Conservation (phyloP, 2,113 vertebrate species). For the Solenodon paradoxus region DNA sequence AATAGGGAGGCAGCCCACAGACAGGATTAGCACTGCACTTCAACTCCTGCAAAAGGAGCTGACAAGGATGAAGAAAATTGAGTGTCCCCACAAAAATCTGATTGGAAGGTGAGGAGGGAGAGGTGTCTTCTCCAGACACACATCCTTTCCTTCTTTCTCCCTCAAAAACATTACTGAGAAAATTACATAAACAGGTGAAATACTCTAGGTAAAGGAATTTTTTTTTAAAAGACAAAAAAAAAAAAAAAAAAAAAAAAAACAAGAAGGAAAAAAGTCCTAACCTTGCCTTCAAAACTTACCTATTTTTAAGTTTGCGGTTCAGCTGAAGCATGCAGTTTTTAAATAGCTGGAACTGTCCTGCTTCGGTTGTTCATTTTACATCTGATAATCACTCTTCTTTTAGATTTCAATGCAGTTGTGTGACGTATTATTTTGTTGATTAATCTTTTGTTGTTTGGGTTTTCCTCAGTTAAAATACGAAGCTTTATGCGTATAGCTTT, state of each 20-base stretch:
- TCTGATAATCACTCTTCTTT: neutral
- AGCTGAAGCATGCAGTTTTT: neutral
- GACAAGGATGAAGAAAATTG: slow-evolving; percentile 59
- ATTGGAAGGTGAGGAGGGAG: neutral
- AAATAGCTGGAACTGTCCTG: neutral
- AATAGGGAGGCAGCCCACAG: slow-evolving; percentile 74
- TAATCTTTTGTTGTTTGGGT: neutral
- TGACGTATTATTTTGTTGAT: neutral
- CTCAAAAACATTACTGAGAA: neutral
- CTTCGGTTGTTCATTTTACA: neutral
- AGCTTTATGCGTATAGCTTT: too few species aligned
- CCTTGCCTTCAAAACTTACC: neutral
- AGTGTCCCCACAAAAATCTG: slow-evolving; percentile 22
- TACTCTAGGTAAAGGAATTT: neutral
- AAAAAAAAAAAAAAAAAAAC: too few species aligned
- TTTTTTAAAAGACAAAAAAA: too few species aligned
- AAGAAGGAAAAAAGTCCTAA: neutral
- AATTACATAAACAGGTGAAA: neutral
- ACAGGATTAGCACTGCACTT: slow-evolving; percentile 58
- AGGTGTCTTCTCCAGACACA: neutral
- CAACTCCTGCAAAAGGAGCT: slow-evolving; percentile 59
- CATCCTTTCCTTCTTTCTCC: slow-evolving; percentile 28
- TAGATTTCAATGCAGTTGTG: neutral
- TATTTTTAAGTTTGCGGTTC: neutral
- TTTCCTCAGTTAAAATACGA: neutral